Evolutionary conservation across 2,888 invertebrate species (phyloP).

Genomic region (Liodrosophila aerea): DNA sequence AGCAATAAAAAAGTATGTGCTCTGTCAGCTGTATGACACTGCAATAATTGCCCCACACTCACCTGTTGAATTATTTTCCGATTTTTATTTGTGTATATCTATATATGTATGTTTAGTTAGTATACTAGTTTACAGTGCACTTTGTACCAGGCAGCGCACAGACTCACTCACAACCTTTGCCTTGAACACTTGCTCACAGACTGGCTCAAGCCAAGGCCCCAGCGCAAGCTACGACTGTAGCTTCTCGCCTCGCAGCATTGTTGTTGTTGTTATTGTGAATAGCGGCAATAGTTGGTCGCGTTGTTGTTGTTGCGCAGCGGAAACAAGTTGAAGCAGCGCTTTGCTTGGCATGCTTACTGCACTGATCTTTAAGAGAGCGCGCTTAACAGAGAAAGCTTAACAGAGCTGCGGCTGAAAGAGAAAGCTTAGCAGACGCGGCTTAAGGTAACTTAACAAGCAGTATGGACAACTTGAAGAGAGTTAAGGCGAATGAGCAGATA

Average conservation of each 20-base stretch:
- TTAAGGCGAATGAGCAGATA: too few species aligned
- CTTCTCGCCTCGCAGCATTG: neutral
- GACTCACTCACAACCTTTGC: constrained; percentile 74
- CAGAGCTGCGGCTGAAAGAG: too few species aligned
- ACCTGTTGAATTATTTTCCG: constrained; percentile 46
- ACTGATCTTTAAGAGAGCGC: constrained; percentile 7
- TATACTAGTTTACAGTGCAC: constrained; percentile 37
- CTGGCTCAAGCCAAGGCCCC: constrained; percentile 64
- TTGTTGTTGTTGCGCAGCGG: constrained; percentile 39
- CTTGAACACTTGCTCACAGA: constrained; percentile 77
- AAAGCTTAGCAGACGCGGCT: too few species aligned
- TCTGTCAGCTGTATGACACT: constrained; percentile 36
- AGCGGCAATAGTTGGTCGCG: constrained; percentile 40
- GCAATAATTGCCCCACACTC: constrained; percentile 40
- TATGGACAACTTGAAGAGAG: too few species aligned
- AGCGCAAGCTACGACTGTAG: constrained; percentile 40
- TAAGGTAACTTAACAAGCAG: too few species aligned
- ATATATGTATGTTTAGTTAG: constrained; percentile 22
- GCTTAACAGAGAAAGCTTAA: neutral
- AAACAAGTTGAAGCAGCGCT: constrained; percentile 56
- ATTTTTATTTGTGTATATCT: constrained; percentile 23
- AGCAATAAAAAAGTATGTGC: constrained; percentile 14
- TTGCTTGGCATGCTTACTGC: constrained; percentile 23
- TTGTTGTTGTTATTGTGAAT: constrained; percentile 50
- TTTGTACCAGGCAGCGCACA: constrained; percentile 45